Evolutionary conservation across 2,113 vertebrate species (phyloP).

Genomic region (Entelurus aequoreus): DNA sequence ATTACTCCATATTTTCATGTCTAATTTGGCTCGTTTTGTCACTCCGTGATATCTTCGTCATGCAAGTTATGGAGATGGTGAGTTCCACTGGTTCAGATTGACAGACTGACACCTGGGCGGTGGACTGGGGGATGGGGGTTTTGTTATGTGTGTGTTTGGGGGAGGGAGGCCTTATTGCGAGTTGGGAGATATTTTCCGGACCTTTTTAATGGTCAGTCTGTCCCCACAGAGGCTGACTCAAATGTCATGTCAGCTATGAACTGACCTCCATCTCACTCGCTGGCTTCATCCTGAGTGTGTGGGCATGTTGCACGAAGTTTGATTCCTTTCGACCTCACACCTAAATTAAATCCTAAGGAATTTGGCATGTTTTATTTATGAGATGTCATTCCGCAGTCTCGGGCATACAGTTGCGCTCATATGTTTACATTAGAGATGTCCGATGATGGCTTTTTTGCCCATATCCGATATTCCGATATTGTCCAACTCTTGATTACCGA

Average conservation of each 20-base stretch:
- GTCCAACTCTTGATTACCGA: too few relatives aligned
- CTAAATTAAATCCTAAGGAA: neutral
- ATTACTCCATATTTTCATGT: neutral
- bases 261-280: slow-evolving; percentile 53
- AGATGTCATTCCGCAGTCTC: neutral
- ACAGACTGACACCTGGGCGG: slow-evolving; percentile 6
- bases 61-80: neutral
- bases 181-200: slow-evolving; percentile 36
- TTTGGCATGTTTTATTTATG: neutral
- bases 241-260: slow-evolving; percentile 69
- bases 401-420: too few relatives aligned
- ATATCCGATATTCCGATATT: too few relatives aligned
- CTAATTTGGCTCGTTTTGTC: neutral
- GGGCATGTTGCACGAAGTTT: slow-evolving; percentile 4
- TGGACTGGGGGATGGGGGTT: neutral
- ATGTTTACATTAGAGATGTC: too few relatives aligned
- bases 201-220: slow-evolving; percentile 56
- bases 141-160: slow-evolving; percentile 9
- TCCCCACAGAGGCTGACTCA: slow-evolving; percentile 63
- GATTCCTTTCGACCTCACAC: slow-evolving; percentile 2
- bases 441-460: too few relatives aligned
- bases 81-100: neutral
- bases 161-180: slow-evolving; percentile 27
- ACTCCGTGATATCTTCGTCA: neutral
- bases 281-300: slow-evolving; percentile 23